A percentile compares a stretch with the other conserved stretches of the same genome.
Evolutionary conservation across 64 coral and sea anemone genomes (phyloP).

Genomic region (Cladopsammia gracilis): DNA sequence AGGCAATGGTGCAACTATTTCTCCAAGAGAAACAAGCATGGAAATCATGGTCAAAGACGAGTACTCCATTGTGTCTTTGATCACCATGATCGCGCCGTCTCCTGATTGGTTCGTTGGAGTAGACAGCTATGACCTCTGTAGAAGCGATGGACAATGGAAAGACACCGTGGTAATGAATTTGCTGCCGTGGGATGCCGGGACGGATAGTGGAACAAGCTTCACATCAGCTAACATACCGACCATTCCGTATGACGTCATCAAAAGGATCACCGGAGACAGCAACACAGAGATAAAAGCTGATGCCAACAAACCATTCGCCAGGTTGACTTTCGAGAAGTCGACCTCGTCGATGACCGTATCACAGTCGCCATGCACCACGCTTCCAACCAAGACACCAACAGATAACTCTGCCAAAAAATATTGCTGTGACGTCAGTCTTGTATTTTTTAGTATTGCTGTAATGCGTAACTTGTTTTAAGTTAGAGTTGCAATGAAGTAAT

Average conservation of each 20-base stretch:
- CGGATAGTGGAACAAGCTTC: constrained; percentile 50
- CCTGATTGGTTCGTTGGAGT: constrained; percentile 79
- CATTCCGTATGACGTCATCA: constrained; percentile 32
- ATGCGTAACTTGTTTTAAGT: too few species aligned
- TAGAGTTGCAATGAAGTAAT: too few species aligned
- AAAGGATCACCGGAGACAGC: neutral
- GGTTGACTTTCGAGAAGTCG: neutral
- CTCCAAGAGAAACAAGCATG: neutral
- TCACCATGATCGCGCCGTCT: constrained; percentile 65
- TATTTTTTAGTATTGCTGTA: too few species aligned
- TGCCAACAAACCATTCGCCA: constrained; percentile 24
- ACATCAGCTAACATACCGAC: neutral
- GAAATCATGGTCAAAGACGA: neutral
- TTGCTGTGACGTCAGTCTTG: too few species aligned
- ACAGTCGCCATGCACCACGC: too few species aligned
- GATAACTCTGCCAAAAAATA: too few species aligned
- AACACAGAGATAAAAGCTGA: neutral
- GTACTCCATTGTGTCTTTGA: constrained; percentile 32
- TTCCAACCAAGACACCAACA: too few species aligned
- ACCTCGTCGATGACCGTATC: too few species aligned
- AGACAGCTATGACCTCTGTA: constrained; percentile 37
- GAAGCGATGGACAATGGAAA: constrained; percentile 41
- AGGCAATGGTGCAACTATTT: neutral
- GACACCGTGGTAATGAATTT: neutral
- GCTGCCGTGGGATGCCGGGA: constrained; percentile 49